Percentiles rank a stretch among this genome's conserved stretches.
These are phyloP conservation scores for Philopotamus ludificatus DNA, from an alignment of 1,140 invertebrate species.

Conservation along the genomic window DNA sequence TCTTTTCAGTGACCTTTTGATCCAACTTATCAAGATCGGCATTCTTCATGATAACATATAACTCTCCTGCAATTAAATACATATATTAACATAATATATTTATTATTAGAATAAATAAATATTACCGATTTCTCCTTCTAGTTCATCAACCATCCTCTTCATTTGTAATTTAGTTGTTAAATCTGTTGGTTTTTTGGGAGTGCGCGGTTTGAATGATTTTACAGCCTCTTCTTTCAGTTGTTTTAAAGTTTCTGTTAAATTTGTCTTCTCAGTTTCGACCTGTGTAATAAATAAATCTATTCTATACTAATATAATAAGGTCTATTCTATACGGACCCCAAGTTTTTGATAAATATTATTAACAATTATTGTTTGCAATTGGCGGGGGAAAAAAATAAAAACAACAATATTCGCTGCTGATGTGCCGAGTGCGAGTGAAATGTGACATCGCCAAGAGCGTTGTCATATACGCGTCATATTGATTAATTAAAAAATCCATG, in stretches of 20 bases:
- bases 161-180: slow-evolving; percentile 69
- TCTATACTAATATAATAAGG: too few relatives aligned
- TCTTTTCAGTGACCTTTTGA: slow-evolving; percentile 52
- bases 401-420: too few relatives aligned
- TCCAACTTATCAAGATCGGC: slow-evolving; percentile 57
- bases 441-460: too few relatives aligned
- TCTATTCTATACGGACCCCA: too few relatives aligned
- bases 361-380: background rate
- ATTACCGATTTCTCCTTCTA: slow-evolving; percentile 75
- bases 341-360: too few relatives aligned
- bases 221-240: slow-evolving; percentile 63
- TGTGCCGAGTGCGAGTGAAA: too few relatives aligned
- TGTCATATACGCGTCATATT: too few relatives aligned
- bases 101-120: background rate
- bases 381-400: too few relatives aligned
- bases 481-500: too few relatives aligned
- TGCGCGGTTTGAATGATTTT: slow-evolving; percentile 63
- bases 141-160: slow-evolving; percentile 74
- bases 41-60: slow-evolving; percentile 63
- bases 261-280: slow-evolving; percentile 61
- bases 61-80: slow-evolving; percentile 57
- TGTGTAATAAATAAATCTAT: too few relatives aligned
- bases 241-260: slow-evolving; percentile 60
- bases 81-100: slow-evolving; percentile 7
- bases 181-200: slow-evolving; percentile 68